Base-by-base conservation (phyloP, 2,888 invertebrate genomes). In the Drosophila suboccidentalis region DNA sequence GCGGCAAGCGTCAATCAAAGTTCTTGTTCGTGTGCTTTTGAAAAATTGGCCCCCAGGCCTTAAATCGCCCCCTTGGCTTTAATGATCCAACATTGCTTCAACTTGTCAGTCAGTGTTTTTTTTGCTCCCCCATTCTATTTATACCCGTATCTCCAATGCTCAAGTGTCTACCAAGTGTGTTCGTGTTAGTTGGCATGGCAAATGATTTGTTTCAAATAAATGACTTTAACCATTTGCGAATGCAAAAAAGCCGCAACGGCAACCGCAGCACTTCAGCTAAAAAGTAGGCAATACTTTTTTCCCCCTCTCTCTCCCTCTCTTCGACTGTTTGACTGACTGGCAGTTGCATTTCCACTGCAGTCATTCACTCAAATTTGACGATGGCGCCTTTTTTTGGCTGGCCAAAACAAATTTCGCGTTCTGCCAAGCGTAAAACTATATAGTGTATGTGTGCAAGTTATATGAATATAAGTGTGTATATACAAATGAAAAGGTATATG, bases 191-290 rank as follows among this genome's bases (percentile, higher is more conserved):
- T 67, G 66, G 71, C 70, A 81, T 74, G 84, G 78, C 75, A 78
- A 83, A 82, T 83, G 87, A 87, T 83, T 83, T 83, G 82, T 87
- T 87, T 71, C 74, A 82, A 82, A 83, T 87, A 83, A 83, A 83
- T 87, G 85, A 85, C 87, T 87, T 87, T 79, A 79, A 82, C 80
- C 85, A 87, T 87, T 83, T 82, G 80, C 74, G 53, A 75, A 71
- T 75, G 81, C 64, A 82, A 86, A 85, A 85, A 78, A 81, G 77
- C 83, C 77, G 72, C 77, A 77, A 54, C 43, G 75, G 63, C 68
- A 76, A 72, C 82, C 79, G 73, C 83, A 87, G 87, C 68, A 87
- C 82, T 87, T 82, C 76, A 79, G 68, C 78, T 65, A 46, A 67
- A 87, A 87, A 79, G 76, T 82, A 83, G 87, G 83, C 87, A 83